These are phyloP conservation scores for Panagrolaimus sp. DNA, from an alignment of 1,140 invertebrate species.

Conservation along the genomic window DNA sequence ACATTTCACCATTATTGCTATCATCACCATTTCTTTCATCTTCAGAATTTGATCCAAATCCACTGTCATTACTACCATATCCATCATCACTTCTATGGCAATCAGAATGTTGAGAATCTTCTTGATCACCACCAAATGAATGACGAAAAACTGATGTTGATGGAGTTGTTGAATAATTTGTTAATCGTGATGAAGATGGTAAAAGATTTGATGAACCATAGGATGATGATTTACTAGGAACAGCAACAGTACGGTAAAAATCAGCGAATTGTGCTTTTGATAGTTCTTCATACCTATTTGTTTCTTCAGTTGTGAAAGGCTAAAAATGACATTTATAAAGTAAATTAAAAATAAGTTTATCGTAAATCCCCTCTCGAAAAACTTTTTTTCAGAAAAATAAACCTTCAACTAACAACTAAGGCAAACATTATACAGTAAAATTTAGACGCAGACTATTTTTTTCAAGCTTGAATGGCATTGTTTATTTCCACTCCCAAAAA, in stretches of 20 bases:
- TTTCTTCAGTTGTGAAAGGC: slow-evolving; percentile 38
- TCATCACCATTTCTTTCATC: no score
- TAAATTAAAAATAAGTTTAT: no score
- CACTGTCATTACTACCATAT: no score
- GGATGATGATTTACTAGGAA: no score
- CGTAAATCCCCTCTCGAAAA: slow-evolving; percentile 11
- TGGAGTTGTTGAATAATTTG: neutral
- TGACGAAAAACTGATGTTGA: neutral
- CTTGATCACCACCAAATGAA: no score
- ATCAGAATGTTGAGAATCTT: no score
- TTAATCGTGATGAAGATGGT: neutral
- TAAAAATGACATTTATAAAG: no score
- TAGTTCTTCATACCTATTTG: slow-evolving; percentile 36
- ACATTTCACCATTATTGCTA: no score
- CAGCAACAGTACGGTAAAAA: slow-evolving; percentile 33
- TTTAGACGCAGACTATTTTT: neutral
- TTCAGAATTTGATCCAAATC: no score
- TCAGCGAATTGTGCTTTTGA: slow-evolving; percentile 39
- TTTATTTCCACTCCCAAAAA: neutral
- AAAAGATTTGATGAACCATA: neutral
- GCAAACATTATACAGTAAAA: neutral
- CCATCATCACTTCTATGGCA: no score
- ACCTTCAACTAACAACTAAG: neutral
- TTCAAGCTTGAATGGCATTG: neutral
- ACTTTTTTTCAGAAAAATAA: neutral